phyloP scores from a whole-genome alignment of 2,797 vertebrate genomes.

The Macrochelys suwanniensis region DNA sequence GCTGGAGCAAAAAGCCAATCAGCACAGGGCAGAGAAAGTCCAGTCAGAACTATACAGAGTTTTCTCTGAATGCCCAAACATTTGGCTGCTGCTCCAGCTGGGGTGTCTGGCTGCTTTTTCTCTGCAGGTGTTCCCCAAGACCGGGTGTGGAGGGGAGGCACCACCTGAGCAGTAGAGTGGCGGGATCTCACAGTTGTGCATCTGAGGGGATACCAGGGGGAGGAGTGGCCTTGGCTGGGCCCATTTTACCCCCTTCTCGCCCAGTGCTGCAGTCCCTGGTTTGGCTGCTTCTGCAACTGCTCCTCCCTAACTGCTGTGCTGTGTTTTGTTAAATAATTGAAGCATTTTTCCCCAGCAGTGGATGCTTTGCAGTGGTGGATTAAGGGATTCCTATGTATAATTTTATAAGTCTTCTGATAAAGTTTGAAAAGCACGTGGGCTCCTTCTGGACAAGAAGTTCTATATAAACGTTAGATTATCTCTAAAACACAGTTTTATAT shows the following conservation, averaged over 20 bases:
- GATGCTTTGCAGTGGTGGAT: not conserved
- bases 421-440: slow-evolving; percentile 24
- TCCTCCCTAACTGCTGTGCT: not conserved
- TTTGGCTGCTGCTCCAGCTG: not conserved
- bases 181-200: not conserved
- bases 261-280: not conserved
- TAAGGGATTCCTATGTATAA: not conserved
- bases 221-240: not conserved
- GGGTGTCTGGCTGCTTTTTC: accelerated
- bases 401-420: slow-evolving; percentile 24
- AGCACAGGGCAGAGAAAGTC: not conserved
- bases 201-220: not conserved
- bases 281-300: not conserved
- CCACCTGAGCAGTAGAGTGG: not conserved
- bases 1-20: not conserved
- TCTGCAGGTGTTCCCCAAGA: not conserved
- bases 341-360: not conserved
- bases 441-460: slow-evolving; percentile 6
- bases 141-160: not conserved
- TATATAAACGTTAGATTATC: not conserved
- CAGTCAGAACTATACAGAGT: not conserved
- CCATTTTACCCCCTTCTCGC: not conserved
- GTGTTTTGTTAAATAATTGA: not conserved
- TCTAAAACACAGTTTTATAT: slow-evolving; percentile 33
- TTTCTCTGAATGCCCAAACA: not conserved